Base-by-base conservation (phyloP, 92 coral and sea anemone species). In the Nematostella vectensis region DNA sequence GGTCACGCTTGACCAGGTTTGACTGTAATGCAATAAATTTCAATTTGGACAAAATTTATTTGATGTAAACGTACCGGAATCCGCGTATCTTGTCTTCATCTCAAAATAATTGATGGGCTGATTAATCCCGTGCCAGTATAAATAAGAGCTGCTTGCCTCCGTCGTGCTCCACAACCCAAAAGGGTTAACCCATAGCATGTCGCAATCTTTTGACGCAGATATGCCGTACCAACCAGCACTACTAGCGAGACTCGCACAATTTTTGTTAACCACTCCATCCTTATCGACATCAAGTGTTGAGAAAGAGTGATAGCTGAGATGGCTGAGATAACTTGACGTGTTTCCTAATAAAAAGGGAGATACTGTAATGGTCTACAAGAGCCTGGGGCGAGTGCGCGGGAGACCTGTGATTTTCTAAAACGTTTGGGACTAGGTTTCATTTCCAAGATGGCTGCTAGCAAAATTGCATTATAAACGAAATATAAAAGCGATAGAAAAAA, bases 261-360 rank as follows among this genome's bases (percentile, higher is more conserved):
- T 37, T 21, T n/a, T 31, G 19, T 64, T 64, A 2, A 20, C 17
- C 1, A 4, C n/a, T 2, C 25, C 0, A 53, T 64, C 70, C 25
- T 64, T 64, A 27, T 64, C 70, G 17, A 49, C 27, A 28, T 64
- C 70, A 4, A 27, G 11, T 11, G 70, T 53, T 27, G 70, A 64
- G 29, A 64, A 64, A 18, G 11, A 22, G 27, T 22, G 17, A 1
- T 26, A 2, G 25, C n/a, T 12, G n/a, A 4, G 15, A 33, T 58
- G 51, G 2, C 40, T 15, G 6, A 33, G 15, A 33, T 33, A 33
- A 6, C 8, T 33, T 33, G 15, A 33, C 40, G 15, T 6, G 15
- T 33, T 33, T 33, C 40, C 40, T 33, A 33, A 33, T 33, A 33
- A 33, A 33, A 33, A 33, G 15, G 15, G 15, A 33, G 15, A 33